Conservation (phyloP, 64 coral and sea anemone genomes). For the Pocillopora verrucosa region DNA sequence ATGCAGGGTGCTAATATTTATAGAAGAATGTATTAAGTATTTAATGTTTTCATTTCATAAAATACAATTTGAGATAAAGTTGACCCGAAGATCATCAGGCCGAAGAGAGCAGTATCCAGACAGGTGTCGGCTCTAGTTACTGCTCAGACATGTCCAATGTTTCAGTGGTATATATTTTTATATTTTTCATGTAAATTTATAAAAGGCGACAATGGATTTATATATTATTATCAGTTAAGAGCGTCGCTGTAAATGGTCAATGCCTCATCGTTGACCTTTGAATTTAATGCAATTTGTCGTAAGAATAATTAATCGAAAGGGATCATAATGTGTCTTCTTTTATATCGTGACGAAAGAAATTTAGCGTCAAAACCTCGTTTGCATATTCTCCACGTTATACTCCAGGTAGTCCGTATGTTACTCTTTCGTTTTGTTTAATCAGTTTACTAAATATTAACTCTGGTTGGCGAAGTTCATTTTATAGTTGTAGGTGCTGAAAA, state of each 20-base stretch:
- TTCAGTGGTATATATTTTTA: conserved; percentile 33
- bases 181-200: conserved; percentile 30
- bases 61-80: background rate
- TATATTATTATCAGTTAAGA: background rate
- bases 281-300: no score
- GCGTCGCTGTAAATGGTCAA: background rate
- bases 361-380: no score
- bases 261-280: background rate
- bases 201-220: conserved; percentile 9
- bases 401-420: no score
- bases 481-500: no score
- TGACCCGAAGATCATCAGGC: background rate
- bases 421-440: no score
- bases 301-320: background rate
- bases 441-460: no score
- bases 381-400: no score
- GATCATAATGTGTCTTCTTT: no score
- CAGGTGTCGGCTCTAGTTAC: background rate
- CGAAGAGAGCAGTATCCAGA: background rate
- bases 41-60: background rate
- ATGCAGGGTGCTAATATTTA: background rate
- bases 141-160: background rate
- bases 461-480: no score
- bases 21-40: conserved; percentile 7
- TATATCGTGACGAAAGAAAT: no score